These are phyloP conservation scores for Hipposideros larvatus DNA, from an alignment of 2,797 vertebrate species.

Conservation along the genomic window DNA sequence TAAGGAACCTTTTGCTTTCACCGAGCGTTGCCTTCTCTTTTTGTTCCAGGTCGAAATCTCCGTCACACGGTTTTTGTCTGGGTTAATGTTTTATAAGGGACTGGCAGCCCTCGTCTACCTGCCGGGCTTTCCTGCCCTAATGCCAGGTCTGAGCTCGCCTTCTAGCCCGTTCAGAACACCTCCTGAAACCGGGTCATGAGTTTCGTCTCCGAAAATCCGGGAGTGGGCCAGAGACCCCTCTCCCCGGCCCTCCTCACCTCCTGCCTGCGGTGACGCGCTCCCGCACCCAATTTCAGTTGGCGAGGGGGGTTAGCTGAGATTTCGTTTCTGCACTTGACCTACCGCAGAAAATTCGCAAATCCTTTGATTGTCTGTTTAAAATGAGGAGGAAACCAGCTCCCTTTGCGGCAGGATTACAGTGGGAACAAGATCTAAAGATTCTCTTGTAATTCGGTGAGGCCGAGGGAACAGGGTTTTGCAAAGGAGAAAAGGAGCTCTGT, in stretches of 20 bases:
- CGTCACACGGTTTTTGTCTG: slow-evolving; percentile 35
- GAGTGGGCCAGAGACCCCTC: neutral
- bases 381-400: slow-evolving; percentile 89
- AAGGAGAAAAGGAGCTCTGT: slow-evolving; percentile 87
- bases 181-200: neutral
- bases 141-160: neutral
- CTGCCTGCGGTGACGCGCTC: slow-evolving; percentile 11
- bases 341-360: slow-evolving; percentile 91
- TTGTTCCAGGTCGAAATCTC: slow-evolving; percentile 61
- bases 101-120: slow-evolving; percentile 73
- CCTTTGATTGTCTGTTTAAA: slow-evolving; percentile 90
- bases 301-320: slow-evolving; percentile 83
- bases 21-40: slow-evolving; percentile 72
- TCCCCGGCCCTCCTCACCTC: neutral
- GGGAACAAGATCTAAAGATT: slow-evolving; percentile 90
- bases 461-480: slow-evolving; percentile 87
- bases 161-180: slow-evolving; percentile 35
- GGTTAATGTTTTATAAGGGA: slow-evolving; percentile 84
- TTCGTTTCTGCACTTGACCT: slow-evolving; percentile 92
- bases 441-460: slow-evolving; percentile 88
- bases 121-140: slow-evolving; percentile 41
- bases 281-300: slow-evolving; percentile 79
- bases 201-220: neutral
- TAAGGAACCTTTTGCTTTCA: slow-evolving; percentile 77
- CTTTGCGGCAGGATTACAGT: slow-evolving; percentile 89